A percentile compares a stretch with the other conserved stretches of the same genome.
Evolutionary conservation across 1,140 invertebrate species (phyloP).

Genomic region (Tachypleus tridentatus): DNA sequence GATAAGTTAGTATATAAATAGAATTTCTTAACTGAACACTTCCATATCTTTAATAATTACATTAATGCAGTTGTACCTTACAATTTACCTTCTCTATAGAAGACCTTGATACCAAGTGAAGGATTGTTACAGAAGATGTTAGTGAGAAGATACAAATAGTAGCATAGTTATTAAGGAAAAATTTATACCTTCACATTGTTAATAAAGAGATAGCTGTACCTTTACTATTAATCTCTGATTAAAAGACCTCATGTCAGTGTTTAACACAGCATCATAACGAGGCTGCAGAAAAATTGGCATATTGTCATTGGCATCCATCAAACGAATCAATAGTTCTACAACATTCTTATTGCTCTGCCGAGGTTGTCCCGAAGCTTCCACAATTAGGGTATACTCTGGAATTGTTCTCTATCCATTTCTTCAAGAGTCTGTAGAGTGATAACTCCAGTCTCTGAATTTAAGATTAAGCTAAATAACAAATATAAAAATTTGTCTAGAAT

Average conservation of each 20-base stretch:
- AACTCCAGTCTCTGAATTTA: conserved; percentile 66
- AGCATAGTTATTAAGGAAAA: no score
- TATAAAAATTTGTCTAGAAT: conserved; percentile 11
- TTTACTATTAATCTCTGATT: conserved; percentile 27
- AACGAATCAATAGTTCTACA: conserved; percentile 19
- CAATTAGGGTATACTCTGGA: conserved; percentile 54
- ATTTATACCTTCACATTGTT: neutral
- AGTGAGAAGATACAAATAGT: no score
- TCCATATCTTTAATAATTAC: no score
- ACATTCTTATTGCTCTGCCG: conserved; percentile 44
- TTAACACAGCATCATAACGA: conserved; percentile 67
- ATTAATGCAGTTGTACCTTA: no score
- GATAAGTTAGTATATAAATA: no score
- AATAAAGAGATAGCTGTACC: conserved; percentile 15
- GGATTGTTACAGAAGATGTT: no score
- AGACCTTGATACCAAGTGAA: no score
- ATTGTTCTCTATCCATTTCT: conserved; percentile 61
- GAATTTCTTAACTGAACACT: no score
- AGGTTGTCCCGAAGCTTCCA: conserved; percentile 75
- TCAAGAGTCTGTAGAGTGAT: conserved; percentile 61
- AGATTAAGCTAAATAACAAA: conserved; percentile 48
- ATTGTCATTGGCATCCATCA: conserved; percentile 55
- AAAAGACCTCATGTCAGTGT: conserved; percentile 46
- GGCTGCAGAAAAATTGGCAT: conserved; percentile 63
- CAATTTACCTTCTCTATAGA: no score